Evolutionary conservation across 2,797 vertebrate species (phyloP).

Genomic region (Salmo trutta): DNA sequence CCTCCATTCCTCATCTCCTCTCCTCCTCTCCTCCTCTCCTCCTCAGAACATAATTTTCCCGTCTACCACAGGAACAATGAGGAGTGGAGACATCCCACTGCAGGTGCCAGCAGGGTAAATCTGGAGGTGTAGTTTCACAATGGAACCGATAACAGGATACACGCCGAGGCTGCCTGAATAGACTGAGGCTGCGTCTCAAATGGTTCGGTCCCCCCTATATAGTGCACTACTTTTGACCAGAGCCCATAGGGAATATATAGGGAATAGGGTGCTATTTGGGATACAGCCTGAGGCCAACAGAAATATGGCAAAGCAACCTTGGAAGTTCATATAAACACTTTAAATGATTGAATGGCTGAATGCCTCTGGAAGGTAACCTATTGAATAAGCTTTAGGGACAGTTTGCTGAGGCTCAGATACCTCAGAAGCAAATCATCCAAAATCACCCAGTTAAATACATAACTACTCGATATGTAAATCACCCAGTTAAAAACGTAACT

Average conservation of each 20-base stretch:
- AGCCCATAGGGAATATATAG: too few species aligned
- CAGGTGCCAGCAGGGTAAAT: conserved; percentile 43
- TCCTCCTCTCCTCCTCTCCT: not conserved
- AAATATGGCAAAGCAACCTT: not conserved
- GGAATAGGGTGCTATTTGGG: not conserved
- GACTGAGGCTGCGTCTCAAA: not conserved
- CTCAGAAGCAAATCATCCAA: too few species aligned
- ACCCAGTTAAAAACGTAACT: too few species aligned
- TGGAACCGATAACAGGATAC: not conserved
- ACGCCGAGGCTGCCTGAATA: not conserved
- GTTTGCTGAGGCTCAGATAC: too few species aligned
- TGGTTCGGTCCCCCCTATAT: not conserved
- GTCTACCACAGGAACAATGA: conserved; percentile 20
- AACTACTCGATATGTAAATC: too few species aligned
- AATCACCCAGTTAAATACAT: too few species aligned
- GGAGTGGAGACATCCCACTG: conserved; percentile 36
- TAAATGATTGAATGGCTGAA: too few species aligned
- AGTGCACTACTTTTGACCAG: too few species aligned
- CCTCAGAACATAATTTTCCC: conserved; percentile 22
- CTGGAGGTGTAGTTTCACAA: conserved; percentile 33
- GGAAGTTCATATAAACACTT: not conserved
- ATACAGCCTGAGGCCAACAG: not conserved
- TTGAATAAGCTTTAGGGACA: too few species aligned
- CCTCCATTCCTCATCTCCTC: too few species aligned
- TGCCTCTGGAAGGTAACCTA: too few species aligned